Conservation (phyloP, 1,140 invertebrate species). For the Orussus abietinus region DNA sequence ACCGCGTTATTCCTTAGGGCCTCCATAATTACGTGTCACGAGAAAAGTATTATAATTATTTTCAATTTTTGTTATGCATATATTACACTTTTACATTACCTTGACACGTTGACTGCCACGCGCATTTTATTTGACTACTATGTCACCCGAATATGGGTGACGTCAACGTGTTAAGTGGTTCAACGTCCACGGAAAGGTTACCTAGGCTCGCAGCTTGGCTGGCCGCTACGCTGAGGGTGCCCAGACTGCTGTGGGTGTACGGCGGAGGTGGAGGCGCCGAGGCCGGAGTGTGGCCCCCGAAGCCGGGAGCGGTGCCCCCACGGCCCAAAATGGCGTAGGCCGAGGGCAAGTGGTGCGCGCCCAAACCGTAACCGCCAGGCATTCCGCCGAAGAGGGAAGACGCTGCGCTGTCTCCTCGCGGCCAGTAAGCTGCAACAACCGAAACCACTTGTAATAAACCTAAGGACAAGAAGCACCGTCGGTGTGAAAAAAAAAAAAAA, state of each 20-base stretch:
- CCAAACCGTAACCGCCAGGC: constrained; percentile 55
- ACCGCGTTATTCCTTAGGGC: too few species aligned
- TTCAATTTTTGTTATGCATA: too few species aligned
- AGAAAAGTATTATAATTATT: too few species aligned
- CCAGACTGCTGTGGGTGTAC: constrained; percentile 56
- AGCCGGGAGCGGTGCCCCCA: constrained; percentile 41
- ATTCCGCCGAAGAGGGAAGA: constrained; percentile 55
- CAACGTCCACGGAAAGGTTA: too few species aligned
- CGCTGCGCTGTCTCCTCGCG: constrained; percentile 50
- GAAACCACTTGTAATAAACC: too few species aligned
- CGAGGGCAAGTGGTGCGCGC: constrained; percentile 53
- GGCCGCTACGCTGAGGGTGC: constrained; percentile 73
- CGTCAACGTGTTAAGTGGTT: too few species aligned
- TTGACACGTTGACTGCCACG: too few species aligned
- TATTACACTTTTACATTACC: too few species aligned
- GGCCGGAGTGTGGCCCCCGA: constrained; percentile 58
- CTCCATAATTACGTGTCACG: too few species aligned
- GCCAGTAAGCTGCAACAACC: constrained; percentile 67
- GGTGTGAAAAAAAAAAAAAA: constrained; percentile 12
- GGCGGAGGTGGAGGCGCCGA: constrained; percentile 51
- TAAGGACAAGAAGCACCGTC: too few species aligned
- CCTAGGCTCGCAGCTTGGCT: constrained; percentile 75
- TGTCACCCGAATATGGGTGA: too few species aligned
- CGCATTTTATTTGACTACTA: too few species aligned
- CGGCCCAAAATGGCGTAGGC: constrained; percentile 49